Evolutionary conservation across 2,797 vertebrate genomes (phyloP), one percentile per base, ranked within the genome.

Genomic region (Ambastaia sidthimunki): DNA sequence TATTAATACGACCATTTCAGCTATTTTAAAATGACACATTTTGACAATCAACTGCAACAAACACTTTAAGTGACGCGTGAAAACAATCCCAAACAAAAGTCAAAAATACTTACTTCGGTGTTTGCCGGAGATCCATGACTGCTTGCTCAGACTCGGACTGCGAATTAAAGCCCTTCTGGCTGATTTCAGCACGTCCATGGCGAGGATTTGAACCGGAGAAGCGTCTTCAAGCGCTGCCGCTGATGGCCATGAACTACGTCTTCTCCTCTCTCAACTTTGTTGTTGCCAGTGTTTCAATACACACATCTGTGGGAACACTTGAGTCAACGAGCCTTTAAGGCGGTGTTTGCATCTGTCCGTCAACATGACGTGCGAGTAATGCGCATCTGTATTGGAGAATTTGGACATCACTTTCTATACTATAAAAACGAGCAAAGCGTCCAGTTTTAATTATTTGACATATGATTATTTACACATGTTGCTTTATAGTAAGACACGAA

Each of bases 121-220:
- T 62, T 92, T 90, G 80, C 93, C 89, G 74, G 92, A 83, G 75
- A 86, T 91, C 95, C 94, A 93, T 52, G 92, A 85, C 83, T 93
- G 93, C 84, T 94, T 95, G 85, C 93, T 94, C 23, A 92, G 80
- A 88, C 93, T 94, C 74, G 94, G 95, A 82, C 94, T 95, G 75
- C 94, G 89, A 78, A 95, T 94, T 62, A 96, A 92, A 19, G 93
- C 94, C 66, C 93, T 90, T 7, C 94, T 94, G 25, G 94, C 95
- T 0, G 95, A 95, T 71, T 92, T 93, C 2, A 96, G 87, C 41
- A 94, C 94, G 85, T 96, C 94, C 95, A 95, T 96, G 73, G 11
- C 55, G 76, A 37, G 79, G 75, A 18, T 21, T 3, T 15, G 15
- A 19, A 63, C 71, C 55, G 74, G n/a, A 59, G 59, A 31, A 59